Base-by-base conservation (phyloP, 2,797 vertebrate species). In the Avahi laniger region DNA sequence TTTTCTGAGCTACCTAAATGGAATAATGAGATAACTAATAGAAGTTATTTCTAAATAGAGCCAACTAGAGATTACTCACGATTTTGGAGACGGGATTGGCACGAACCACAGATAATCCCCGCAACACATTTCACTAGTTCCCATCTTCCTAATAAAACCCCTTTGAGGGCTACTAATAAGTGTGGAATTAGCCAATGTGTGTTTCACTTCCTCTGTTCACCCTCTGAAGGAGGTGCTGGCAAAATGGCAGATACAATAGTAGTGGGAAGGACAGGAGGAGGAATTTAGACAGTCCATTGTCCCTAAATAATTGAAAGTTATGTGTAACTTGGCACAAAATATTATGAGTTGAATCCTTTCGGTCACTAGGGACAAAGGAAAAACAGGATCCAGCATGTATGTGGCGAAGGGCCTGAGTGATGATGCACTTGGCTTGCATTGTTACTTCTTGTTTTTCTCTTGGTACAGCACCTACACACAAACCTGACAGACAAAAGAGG, bases 401-500 rank as follows among this genome's bases (percentile, higher is more conserved):
- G 33, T 5, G 33, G 57, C 70, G 30, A 41, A 46, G 26, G 76
- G 38, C 50, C 35, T 18, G 35, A 73, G 43, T 57, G 50, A 50
- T 67, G 48, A 6, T 35, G 57, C 41, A 17, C 22, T 59, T 70
- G 78, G 87, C 50, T 54, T 26, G 65, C 28, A 5, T n/a, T 3
- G 67, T n/a, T 17, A 20, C 33, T 28, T 81, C 35, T 91, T 69
- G 26, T 96, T 33, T 33, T 54, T 82, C 18, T 69, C 59, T 84
- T 41, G 76, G 90, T 11, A 0, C 3, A 35, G 78, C 59, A 94
- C 97, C 85, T 57, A 65, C 78, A 46, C 33, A 91, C 22, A 38
- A 7, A 75, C 41, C 78, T 92, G 82, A 89, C 63, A 93, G 95
- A 12, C 30, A 87, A 87, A 92, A 67, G 30, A 88, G 69, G 90